Percentiles rank a stretch among this genome's conserved stretches.
These are phyloP conservation scores for Tinea trinotella DNA, from an alignment of 2,888 invertebrate genomes.

Conservation along the genomic window DNA sequence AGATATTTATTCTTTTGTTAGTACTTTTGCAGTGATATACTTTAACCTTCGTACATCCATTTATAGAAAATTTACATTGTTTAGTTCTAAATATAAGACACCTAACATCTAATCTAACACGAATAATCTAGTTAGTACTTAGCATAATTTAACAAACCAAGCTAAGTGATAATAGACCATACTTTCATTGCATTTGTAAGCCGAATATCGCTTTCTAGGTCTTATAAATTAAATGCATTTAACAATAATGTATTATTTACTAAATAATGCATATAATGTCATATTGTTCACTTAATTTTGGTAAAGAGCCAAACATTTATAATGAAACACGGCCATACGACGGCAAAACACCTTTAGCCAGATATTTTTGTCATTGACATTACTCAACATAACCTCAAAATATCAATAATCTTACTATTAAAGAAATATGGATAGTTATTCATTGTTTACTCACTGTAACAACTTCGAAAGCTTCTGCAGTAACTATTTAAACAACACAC, in stretches of 20 bases:
- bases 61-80: neutral
- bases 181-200: neutral
- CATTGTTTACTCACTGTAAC: neutral
- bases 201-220: neutral
- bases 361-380: conserved; percentile 24
- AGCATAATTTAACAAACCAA: neutral
- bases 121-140: neutral
- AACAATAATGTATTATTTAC: neutral
- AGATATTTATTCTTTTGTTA: too few species aligned
- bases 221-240: neutral
- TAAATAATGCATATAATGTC: neutral
- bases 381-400: conserved; percentile 62
- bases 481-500: conserved; percentile 14
- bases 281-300: conserved; percentile 18
- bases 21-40: too few species aligned
- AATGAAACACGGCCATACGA: conserved; percentile 19
- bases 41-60: neutral
- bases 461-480: neutral
- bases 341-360: conserved; percentile 19
- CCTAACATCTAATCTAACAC: neutral
- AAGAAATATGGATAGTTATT: neutral
- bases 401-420: conserved; percentile 21
- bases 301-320: conserved; percentile 23
- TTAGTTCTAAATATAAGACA: conserved; percentile 6
- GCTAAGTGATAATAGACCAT: neutral